A percentile compares a stretch with the other conserved stretches of the same genome.
Evolutionary conservation across 1,140 invertebrate species (phyloP).

Genomic region (Drosophila kanapiae): DNA sequence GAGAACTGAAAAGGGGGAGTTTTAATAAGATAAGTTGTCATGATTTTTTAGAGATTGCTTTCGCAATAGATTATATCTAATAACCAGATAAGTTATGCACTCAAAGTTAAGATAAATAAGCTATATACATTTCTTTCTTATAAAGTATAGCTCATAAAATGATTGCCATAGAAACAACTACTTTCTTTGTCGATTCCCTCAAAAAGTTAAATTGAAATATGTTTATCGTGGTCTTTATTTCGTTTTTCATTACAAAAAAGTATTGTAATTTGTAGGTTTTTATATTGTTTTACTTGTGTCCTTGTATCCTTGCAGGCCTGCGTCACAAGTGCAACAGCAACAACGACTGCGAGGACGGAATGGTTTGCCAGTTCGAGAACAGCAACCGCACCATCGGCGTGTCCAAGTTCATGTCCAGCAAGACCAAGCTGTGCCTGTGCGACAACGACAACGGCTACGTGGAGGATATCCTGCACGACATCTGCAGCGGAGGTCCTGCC

Average conservation of each 20-base stretch:
- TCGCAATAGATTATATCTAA: neutral
- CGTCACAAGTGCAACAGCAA: slow-evolving; percentile 86
- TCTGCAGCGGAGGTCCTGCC: slow-evolving; percentile 86
- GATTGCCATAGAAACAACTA: too few species aligned
- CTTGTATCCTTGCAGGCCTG: slow-evolving; percentile 80
- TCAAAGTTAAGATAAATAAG: too few species aligned
- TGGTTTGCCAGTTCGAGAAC: slow-evolving; percentile 86
- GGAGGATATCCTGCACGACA: slow-evolving; percentile 85
- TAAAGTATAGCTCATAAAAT: too few species aligned
- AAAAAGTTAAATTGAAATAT: too few species aligned
- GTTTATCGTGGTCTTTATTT: too few species aligned
- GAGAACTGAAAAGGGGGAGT: too few species aligned
- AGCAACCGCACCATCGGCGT: slow-evolving; percentile 85
- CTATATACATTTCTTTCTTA: too few species aligned
- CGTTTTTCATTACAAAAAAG: too few species aligned
- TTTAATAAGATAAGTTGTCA: neutral
- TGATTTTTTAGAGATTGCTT: neutral
- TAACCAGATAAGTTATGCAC: too few species aligned
- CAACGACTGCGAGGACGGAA: slow-evolving; percentile 87
- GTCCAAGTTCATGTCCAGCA: slow-evolving; percentile 75
- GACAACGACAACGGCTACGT: slow-evolving; percentile 86
- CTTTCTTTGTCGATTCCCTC: too few species aligned
- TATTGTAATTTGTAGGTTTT: neutral
- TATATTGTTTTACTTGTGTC: neutral
- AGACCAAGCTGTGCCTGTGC: slow-evolving; percentile 86